Evolutionary conservation across 2,797 vertebrate species (phyloP).

Genomic region (Lepus oiostolus): DNA sequence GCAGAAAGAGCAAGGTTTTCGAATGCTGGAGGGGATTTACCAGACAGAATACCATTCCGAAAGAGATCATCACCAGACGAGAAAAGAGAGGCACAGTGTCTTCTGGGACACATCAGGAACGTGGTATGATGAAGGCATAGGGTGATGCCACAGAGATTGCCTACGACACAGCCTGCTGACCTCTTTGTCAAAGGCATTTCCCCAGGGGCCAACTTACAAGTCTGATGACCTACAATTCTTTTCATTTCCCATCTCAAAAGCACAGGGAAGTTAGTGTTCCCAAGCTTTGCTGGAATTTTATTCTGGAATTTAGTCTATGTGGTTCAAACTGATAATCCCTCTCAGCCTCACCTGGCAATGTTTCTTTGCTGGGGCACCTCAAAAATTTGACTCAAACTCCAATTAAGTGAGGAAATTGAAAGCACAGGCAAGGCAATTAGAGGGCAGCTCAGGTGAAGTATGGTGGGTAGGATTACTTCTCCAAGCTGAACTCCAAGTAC

Average conservation of each 20-base stretch:
- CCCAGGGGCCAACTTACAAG: background rate
- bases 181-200: background rate
- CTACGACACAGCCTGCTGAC: background rate
- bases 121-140: background rate
- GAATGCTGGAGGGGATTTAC: background rate
- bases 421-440: constrained; percentile 77
- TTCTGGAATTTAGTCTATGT: constrained; percentile 66
- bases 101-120: background rate
- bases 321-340: constrained; percentile 64
- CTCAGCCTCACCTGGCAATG: constrained; percentile 67
- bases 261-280: background rate
- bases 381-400: constrained; percentile 82
- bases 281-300: background rate
- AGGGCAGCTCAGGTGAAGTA: constrained; percentile 71
- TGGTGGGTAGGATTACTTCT: constrained; percentile 73
- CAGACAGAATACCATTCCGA: background rate
- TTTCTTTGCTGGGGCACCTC: constrained; percentile 54
- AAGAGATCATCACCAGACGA: background rate
- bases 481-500: constrained; percentile 74
- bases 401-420: constrained; percentile 81
- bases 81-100: background rate
- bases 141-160: background rate
- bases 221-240: background rate
- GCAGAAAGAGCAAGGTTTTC: background rate
- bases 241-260: constrained; percentile 32